These are phyloP conservation scores for Aleiodes alternator DNA, from an alignment of 2,888 invertebrate species.

Conservation along the genomic window DNA sequence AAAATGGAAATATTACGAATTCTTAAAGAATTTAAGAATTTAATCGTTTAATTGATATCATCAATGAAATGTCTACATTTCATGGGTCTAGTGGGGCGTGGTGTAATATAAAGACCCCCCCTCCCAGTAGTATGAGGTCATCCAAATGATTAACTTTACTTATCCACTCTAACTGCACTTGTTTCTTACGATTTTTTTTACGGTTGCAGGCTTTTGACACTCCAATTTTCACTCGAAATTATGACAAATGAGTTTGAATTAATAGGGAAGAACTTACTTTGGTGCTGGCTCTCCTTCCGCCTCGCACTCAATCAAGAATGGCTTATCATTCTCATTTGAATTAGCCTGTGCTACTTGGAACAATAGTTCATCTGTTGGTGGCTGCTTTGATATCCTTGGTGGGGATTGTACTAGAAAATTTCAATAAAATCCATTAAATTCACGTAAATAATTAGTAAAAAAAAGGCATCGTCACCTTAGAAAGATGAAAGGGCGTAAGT, in stretches of 20 bases:
- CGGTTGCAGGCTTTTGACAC: too few relatives aligned
- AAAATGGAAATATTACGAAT: too few relatives aligned
- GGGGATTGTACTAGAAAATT: conserved; percentile 86
- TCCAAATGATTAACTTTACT: conserved; percentile 71
- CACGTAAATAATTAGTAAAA: conserved; percentile 17
- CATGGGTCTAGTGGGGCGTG: conserved; percentile 57
- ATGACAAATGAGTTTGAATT: neutral
- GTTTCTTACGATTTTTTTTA: conserved; percentile 43
- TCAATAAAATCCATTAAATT: neutral
- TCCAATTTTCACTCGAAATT: conserved; percentile 1
- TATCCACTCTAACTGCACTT: conserved; percentile 61
- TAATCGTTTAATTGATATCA: neutral
- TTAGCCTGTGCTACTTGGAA: conserved; percentile 90
- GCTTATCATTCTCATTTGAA: conserved; percentile 91
- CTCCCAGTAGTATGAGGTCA: conserved; percentile 71
- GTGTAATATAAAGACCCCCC: conserved; percentile 67
- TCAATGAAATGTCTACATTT: neutral
- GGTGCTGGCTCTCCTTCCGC: conserved; percentile 97
- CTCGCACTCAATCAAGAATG: conserved; percentile 96
- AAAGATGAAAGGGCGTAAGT: too few relatives aligned
- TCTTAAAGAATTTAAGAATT: neutral
- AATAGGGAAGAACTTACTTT: conserved; percentile 79
- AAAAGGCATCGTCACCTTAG: too few relatives aligned
- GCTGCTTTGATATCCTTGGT: conserved; percentile 94
- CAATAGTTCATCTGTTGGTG: conserved; percentile 91